phyloP scores from a whole-genome alignment of 2,888 invertebrate species.

The Drosophila koepferae region DNA sequence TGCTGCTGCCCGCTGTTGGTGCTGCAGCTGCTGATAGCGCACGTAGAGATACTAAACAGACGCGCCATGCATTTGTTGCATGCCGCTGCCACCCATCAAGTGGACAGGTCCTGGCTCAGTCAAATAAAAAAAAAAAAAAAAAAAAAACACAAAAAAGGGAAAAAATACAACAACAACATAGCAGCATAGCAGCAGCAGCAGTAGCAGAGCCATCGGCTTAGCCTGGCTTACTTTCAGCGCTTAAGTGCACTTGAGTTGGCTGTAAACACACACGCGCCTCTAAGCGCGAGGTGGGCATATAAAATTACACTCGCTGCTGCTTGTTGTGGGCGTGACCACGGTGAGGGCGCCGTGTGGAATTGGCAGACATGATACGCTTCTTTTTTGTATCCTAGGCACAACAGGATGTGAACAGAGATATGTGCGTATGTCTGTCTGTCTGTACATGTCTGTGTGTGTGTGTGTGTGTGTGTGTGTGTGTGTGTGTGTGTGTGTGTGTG shows the following conservation, averaged over 20 bases:
- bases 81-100: conserved; percentile 45
- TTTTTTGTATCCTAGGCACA: conserved; percentile 43
- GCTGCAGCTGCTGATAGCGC: conserved; percentile 38
- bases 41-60: conserved; percentile 41
- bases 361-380: conserved; percentile 65
- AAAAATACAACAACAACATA: neutral
- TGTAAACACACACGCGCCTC: conserved; percentile 72
- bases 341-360: conserved; percentile 11
- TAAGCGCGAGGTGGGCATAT: conserved; percentile 50
- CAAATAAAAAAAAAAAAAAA: neutral
- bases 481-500: neutral
- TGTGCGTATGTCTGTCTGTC: conserved; percentile 22
- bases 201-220: conserved; percentile 45
- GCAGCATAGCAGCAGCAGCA: conserved; percentile 8
- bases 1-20: neutral
- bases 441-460: neutral
- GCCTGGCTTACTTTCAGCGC: conserved; percentile 65
- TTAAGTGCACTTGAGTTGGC: conserved; percentile 76
- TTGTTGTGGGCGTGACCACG: conserved; percentile 35
- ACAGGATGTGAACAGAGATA: conserved; percentile 53
- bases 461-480: conserved; percentile 35
- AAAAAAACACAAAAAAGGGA: neutral
- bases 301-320: conserved; percentile 42
- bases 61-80: conserved; percentile 56
- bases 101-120: conserved; percentile 20